Conservation (phyloP, 2,888 invertebrate species). For the Trichogramma evanescens region DNA sequence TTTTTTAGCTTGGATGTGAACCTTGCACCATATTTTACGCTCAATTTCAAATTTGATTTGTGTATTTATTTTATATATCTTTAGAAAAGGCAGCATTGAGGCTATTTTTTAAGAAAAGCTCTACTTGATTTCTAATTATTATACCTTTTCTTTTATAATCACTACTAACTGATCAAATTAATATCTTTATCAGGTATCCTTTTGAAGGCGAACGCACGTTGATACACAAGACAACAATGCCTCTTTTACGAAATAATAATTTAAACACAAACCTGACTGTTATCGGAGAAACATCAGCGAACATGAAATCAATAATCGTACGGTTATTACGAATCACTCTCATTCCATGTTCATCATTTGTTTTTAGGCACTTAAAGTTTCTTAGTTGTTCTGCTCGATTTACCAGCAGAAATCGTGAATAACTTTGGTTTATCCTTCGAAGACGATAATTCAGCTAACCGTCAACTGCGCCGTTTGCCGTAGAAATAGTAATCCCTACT, state of each 20-base stretch:
- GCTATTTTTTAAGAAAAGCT: conserved; percentile 17
- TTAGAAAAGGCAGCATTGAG: conserved; percentile 21
- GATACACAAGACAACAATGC: too few relatives aligned
- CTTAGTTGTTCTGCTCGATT: too few relatives aligned
- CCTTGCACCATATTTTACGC: too few relatives aligned
- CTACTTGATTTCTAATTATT: conserved; percentile 4
- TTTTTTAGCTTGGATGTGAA: too few relatives aligned
- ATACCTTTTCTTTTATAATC: conserved; percentile 4
- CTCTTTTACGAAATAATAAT: too few relatives aligned
- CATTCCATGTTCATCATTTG: too few relatives aligned
- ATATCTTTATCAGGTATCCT: background rate
- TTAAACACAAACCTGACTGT: too few relatives aligned
- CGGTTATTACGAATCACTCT: too few relatives aligned
- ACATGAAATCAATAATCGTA: too few relatives aligned
- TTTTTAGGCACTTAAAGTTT: conserved; percentile 35
- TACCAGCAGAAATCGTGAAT: too few relatives aligned
- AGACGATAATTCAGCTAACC: background rate
- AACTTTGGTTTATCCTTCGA: conserved; percentile 9
- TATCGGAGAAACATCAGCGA: too few relatives aligned
- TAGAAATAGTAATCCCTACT: conserved; percentile 10
- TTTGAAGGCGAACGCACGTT: background rate
- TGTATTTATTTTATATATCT: conserved; percentile 20
- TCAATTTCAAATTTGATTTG: background rate
- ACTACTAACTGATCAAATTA: conserved; percentile 13
- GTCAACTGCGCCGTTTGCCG: background rate